phyloP scores from a whole-genome alignment of 2,797 vertebrate genomes.

The Alexandromys oeconomus region DNA sequence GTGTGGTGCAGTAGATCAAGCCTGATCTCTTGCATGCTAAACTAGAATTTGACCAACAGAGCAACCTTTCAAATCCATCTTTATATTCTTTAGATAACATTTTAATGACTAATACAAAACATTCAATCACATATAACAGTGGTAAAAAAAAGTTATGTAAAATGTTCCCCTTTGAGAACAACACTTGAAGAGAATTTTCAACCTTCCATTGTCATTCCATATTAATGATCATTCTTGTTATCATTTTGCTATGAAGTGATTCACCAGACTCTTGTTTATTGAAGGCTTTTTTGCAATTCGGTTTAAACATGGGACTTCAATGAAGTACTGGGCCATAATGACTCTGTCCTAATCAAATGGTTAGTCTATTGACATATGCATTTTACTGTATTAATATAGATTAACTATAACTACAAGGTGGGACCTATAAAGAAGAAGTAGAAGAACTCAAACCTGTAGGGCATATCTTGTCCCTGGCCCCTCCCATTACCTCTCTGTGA shows the following conservation, averaged over 20 bases:
- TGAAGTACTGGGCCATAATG: neutral
- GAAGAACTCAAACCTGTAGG: neutral
- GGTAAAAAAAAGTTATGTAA: neutral
- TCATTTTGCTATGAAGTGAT: neutral
- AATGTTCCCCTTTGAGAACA: neutral
- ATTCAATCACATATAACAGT: neutral
- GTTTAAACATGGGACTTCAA: neutral
- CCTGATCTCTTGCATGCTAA: neutral
- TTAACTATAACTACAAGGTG: neutral
- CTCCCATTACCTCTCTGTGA: neutral
- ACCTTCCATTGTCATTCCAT: neutral
- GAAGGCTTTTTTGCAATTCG: neutral
- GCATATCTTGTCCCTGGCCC: neutral
- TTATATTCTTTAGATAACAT: neutral
- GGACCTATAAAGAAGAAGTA: neutral
- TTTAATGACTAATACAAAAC: neutral
- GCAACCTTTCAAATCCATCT: neutral
- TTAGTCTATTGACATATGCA: too few species aligned
- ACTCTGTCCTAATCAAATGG: neutral
- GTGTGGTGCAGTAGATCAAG: neutral
- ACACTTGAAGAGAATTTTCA: neutral
- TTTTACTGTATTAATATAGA: too few species aligned
- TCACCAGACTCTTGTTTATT: neutral
- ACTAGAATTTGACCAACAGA: neutral
- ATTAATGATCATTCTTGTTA: neutral